Conservation (phyloP, 2,888 invertebrate species). For the Tipula helvola region DNA sequence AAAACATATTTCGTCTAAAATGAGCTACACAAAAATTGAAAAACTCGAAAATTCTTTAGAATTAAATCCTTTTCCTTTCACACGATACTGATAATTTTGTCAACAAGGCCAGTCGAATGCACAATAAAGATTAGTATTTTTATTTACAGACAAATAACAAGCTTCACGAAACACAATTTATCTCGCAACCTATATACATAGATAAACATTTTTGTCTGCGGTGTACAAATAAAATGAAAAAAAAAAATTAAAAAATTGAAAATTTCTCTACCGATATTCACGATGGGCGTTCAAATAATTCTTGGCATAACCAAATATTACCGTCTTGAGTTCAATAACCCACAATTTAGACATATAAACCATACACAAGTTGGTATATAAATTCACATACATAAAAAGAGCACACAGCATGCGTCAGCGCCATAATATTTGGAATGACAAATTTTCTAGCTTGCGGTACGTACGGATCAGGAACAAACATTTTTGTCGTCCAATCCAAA, state of each 20-base stretch:
- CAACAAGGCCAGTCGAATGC: background rate
- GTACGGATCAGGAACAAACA: background rate
- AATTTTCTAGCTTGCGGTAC: background rate
- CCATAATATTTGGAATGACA: background rate
- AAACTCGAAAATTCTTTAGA: too few relatives aligned
- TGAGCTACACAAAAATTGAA: too few relatives aligned
- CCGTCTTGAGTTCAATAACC: background rate
- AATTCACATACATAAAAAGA: background rate
- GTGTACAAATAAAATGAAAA: background rate
- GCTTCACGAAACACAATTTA: background rate
- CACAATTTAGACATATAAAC: background rate
- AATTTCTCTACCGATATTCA: background rate
- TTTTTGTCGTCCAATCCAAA: background rate
- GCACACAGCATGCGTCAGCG: background rate
- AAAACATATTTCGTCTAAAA: background rate
- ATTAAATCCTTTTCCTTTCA: too few relatives aligned
- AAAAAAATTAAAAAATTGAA: background rate
- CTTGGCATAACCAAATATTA: background rate
- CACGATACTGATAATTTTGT: background rate
- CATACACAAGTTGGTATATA: background rate
- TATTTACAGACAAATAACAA: background rate
- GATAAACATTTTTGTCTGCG: background rate
- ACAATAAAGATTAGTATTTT: background rate
- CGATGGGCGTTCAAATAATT: background rate
- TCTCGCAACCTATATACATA: background rate